Conservation (phyloP, 2,113 vertebrate species). For the Perognathus longimembris region DNA sequence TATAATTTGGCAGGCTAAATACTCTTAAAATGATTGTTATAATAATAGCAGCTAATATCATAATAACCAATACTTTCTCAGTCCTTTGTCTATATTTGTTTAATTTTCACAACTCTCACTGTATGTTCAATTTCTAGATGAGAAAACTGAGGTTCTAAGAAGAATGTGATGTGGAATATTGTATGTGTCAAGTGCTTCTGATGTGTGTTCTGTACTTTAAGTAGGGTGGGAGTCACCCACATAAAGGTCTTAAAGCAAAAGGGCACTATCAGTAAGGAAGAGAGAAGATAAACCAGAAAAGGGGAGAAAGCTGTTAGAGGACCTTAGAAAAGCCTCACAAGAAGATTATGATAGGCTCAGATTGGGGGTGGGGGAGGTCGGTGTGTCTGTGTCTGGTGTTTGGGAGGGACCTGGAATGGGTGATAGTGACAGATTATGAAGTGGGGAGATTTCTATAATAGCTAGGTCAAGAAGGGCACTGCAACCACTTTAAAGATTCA, state of each 20-base stretch:
- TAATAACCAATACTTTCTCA: not conserved
- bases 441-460: not conserved
- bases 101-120: not conserved
- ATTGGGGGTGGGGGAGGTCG: not conserved
- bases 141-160: not conserved
- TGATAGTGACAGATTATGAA: not conserved
- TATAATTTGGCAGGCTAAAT: not conserved
- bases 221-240: not conserved
- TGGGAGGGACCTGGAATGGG: not conserved
- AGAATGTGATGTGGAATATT: not conserved
- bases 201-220: not conserved
- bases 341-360: not conserved
- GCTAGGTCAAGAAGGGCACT: not conserved
- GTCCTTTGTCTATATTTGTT: not conserved
- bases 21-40: not conserved
- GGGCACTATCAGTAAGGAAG: fast-evolving
- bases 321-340: not conserved
- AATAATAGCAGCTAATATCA: not conserved
- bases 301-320: not conserved
- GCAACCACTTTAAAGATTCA: not conserved
- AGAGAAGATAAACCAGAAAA: too few species aligned
- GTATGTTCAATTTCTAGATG: not conserved
- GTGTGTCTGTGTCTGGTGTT: not conserved
- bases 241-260: not conserved
- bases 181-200: not conserved